Conservation (phyloP, 2,113 vertebrate species). For the Tiliqua scincoides region DNA sequence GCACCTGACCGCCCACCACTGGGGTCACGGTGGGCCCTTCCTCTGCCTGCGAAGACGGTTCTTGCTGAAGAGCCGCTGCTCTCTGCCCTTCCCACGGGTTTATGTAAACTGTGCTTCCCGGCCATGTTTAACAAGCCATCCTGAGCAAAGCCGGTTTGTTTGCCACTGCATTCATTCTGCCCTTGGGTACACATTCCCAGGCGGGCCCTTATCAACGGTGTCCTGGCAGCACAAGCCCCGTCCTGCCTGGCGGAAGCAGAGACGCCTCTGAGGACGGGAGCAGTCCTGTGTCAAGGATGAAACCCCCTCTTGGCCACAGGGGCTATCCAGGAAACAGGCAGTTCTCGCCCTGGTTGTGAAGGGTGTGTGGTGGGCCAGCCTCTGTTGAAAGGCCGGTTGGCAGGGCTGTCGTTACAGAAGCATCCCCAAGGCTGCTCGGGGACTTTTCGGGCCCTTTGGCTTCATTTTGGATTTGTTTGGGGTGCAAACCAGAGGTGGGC, state of each 20-base stretch:
- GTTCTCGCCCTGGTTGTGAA: background rate
- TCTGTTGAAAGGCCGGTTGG: too few relatives aligned
- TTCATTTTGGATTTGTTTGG: too few relatives aligned
- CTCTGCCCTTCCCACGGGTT: background rate
- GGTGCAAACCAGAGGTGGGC: too few relatives aligned
- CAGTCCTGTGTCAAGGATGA: background rate
- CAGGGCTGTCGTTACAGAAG: too few relatives aligned
- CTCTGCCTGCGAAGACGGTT: too few relatives aligned
- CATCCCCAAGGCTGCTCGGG: too few relatives aligned
- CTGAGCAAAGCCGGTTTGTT: slow-evolving; percentile 20
- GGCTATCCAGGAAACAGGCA: background rate
- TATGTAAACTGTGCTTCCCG: background rate
- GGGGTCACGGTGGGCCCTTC: background rate
- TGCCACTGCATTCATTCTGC: background rate
- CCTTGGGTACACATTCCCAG: background rate
- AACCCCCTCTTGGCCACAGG: background rate
- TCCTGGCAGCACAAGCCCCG: background rate
- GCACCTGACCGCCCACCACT: background rate
- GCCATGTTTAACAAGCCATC: slow-evolving; percentile 37
- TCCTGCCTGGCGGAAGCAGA: background rate
- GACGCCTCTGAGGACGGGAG: too few relatives aligned
- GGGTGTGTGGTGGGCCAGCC: background rate
- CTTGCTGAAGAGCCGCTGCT: too few relatives aligned
- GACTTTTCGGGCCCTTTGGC: too few relatives aligned
- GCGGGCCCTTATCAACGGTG: slow-evolving; percentile 10